Percentiles rank a stretch among this genome's conserved stretches.
Conservation (phyloP, 2,888 invertebrate species). For the Imbricaverruca yamaguchii region DNA sequence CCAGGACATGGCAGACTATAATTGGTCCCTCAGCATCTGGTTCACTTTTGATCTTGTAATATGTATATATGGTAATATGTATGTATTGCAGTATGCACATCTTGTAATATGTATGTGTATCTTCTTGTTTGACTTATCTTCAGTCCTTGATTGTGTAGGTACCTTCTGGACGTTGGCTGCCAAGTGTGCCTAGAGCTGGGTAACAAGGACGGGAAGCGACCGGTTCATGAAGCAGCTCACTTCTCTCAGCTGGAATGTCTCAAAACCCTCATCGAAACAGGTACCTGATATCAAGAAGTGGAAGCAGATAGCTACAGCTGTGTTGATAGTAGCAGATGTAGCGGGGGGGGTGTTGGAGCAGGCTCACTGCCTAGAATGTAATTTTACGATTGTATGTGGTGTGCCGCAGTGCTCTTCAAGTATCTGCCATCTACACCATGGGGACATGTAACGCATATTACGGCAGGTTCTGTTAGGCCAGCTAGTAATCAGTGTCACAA, state of each 20-base stretch:
- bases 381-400: too few species aligned
- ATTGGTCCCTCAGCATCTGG: neutral
- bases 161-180: slow-evolving; percentile 28
- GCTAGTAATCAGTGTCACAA: too few species aligned
- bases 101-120: neutral
- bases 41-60: neutral
- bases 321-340: too few species aligned
- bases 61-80: neutral
- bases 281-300: neutral
- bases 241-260: slow-evolving; percentile 2
- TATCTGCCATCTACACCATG: too few species aligned
- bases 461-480: too few species aligned
- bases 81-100: neutral
- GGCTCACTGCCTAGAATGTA: too few species aligned
- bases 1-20: neutral
- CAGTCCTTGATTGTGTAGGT: slow-evolving; percentile 22
- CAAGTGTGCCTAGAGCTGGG: slow-evolving; percentile 31
- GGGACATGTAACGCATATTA: too few species aligned
- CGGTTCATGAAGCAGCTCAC: slow-evolving; percentile 57
- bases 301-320: too few species aligned
- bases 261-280: neutral
- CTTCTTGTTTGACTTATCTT: too few species aligned
- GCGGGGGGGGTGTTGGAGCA: too few species aligned
- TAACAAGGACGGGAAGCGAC: slow-evolving; percentile 54
- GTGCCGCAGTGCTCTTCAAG: too few species aligned